Percentiles rank a stretch among this genome's conserved stretches.
Conservation (phyloP, 2,113 vertebrate species). For the Spea multiplicata region DNA sequence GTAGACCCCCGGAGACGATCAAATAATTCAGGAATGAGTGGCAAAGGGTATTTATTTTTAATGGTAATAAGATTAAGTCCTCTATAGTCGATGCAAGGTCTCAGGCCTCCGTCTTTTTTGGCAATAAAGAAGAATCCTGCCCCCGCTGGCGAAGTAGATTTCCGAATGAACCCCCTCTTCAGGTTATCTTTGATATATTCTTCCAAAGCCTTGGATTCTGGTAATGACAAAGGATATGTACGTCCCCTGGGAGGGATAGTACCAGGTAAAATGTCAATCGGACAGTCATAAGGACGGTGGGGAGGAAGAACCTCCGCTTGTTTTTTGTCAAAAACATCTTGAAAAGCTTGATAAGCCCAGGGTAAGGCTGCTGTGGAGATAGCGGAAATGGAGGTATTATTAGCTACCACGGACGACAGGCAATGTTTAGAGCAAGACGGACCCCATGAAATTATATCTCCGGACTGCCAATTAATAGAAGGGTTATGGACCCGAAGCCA, state of each 20-base stretch:
- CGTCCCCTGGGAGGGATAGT: background rate
- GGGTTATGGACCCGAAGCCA: background rate
- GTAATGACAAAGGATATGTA: background rate
- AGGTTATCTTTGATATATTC: background rate
- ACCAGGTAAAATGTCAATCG: background rate
- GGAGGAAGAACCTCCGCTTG: background rate
- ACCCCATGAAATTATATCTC: background rate
- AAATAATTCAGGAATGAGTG: background rate
- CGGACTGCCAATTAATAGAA: background rate
- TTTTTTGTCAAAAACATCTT: background rate
- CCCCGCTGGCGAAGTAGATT: background rate
- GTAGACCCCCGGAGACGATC: background rate
- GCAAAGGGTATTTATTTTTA: background rate
- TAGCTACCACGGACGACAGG: background rate
- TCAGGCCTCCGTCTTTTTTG: background rate
- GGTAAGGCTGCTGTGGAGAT: too few species aligned
- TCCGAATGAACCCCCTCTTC: background rate
- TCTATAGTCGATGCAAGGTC: slow-evolving; percentile 4
- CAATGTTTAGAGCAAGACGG: background rate
- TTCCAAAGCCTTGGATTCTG: background rate
- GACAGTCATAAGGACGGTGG: background rate
- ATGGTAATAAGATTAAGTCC: background rate
- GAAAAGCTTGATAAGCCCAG: too few species aligned
- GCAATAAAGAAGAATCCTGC: background rate
- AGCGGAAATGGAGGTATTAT: too few species aligned